phyloP scores from a whole-genome alignment of 2,113 vertebrate genomes.

The Nycticorax nycticorax region DNA sequence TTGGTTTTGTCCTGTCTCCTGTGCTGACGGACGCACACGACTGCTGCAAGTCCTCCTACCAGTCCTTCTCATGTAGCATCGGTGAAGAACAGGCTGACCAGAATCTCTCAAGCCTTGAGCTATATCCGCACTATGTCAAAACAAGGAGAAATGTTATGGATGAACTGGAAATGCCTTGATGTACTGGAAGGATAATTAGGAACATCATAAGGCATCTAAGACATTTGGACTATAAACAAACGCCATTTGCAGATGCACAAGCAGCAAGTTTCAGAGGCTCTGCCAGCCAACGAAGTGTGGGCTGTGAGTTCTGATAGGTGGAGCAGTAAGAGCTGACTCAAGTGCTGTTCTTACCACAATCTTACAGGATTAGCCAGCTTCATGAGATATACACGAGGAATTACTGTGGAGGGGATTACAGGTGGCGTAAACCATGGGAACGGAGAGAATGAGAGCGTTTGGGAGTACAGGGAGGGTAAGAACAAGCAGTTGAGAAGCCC shows the following conservation, averaged over 20 bases:
- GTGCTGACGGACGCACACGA: fast-evolving
- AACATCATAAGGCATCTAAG: neutral
- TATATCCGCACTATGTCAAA: neutral
- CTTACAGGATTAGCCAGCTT: neutral
- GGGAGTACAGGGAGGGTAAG: neutral
- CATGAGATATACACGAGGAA: neutral
- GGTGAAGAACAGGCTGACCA: neutral
- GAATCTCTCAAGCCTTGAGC: neutral
- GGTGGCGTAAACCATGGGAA: neutral
- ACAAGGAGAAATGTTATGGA: neutral
- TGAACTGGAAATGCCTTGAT: neutral
- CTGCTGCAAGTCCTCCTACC: neutral
- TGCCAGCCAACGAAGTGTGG: neutral
- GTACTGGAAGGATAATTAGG: neutral
- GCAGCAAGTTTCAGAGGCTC: neutral
- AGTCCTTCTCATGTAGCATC: neutral
- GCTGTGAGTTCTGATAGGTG: neutral
- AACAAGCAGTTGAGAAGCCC: neutral
- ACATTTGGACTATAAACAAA: neutral
- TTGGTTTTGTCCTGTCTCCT: neutral
- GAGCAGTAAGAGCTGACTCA: neutral
- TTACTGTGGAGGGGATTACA: neutral
- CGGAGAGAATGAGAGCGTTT: neutral
- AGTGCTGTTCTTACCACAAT: neutral
- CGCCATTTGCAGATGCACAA: neutral